These are phyloP conservation scores for Lymantria monacha DNA, from an alignment of 2,888 invertebrate species.

Conservation along the genomic window DNA sequence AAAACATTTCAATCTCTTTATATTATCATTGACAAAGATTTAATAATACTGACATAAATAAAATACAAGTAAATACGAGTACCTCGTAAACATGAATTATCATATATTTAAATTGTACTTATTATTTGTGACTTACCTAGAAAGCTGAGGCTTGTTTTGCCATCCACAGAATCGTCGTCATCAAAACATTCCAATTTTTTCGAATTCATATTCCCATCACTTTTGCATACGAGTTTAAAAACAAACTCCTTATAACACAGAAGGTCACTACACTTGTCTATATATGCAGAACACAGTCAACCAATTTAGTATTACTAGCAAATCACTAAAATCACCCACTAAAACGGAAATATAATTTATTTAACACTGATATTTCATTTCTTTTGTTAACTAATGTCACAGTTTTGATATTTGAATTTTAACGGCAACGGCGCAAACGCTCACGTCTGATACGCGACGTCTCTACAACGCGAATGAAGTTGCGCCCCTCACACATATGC, in stretches of 20 bases:
- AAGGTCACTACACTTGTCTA: constrained; percentile 74
- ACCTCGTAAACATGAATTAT: constrained; percentile 32
- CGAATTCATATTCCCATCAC: constrained; percentile 71
- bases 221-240: constrained; percentile 47
- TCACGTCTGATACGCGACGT: constrained; percentile 55
- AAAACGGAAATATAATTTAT: constrained; percentile 15
- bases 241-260: constrained; percentile 51
- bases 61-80: not conserved
- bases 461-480: constrained; percentile 69
- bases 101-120: constrained; percentile 21
- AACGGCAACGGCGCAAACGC: constrained; percentile 59
- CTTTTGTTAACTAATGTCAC: constrained; percentile 28
- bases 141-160: constrained; percentile 76
- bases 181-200: constrained; percentile 78
- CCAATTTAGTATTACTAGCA: constrained; percentile 14
- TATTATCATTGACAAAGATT: no score
- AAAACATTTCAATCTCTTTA: no score
- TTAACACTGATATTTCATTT: constrained; percentile 29
- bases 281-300: constrained; percentile 49
- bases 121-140: constrained; percentile 58
- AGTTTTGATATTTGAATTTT: constrained; percentile 55
- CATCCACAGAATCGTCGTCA: constrained; percentile 70
- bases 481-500: constrained; percentile 37
- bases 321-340: constrained; percentile 33
- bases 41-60: not conserved